These are phyloP conservation scores for Noctua janthe DNA, from an alignment of 2,888 invertebrate genomes.

Conservation along the genomic window DNA sequence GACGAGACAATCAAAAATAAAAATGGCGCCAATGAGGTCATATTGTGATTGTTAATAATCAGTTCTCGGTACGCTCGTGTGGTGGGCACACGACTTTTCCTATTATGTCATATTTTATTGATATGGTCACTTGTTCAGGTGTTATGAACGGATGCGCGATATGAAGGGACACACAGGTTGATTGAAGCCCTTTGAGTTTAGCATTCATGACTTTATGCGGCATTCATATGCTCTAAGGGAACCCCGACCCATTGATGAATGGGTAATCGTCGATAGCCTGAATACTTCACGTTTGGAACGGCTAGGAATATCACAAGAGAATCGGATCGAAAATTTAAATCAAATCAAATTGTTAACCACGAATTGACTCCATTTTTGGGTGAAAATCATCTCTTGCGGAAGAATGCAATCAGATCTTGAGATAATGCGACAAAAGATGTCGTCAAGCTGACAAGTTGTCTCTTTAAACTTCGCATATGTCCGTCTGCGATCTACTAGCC, in stretches of 20 bases:
- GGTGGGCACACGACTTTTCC: constrained; percentile 75
- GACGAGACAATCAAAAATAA: constrained; percentile 79
- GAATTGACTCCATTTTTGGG: not conserved
- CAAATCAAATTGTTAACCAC: not conserved
- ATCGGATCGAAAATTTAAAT: not conserved
- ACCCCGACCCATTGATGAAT: constrained; percentile 24
- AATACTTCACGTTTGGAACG: not conserved
- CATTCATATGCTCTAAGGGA: constrained; percentile 36
- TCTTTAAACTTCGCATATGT: not conserved
- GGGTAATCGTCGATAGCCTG: constrained; percentile 9
- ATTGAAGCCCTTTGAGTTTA: constrained; percentile 55
- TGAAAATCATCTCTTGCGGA: not conserved
- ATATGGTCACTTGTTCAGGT: constrained; percentile 58
- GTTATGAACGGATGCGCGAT: constrained; percentile 61
- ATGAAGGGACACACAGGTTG: constrained; percentile 49
- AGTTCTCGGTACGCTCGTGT: constrained; percentile 76
- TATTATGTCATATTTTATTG: constrained; percentile 70
- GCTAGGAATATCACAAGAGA: not conserved
- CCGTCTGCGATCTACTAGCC: not conserved
- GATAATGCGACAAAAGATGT: not conserved
- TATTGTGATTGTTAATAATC: constrained; percentile 73
- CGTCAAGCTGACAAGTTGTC: not conserved
- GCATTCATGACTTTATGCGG: constrained; percentile 46
- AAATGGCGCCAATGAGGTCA: constrained; percentile 77
- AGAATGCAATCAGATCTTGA: not conserved